Evolutionary conservation across 2,113 vertebrate genomes (phyloP).

Genomic region (Osmerus eperlanus): DNA sequence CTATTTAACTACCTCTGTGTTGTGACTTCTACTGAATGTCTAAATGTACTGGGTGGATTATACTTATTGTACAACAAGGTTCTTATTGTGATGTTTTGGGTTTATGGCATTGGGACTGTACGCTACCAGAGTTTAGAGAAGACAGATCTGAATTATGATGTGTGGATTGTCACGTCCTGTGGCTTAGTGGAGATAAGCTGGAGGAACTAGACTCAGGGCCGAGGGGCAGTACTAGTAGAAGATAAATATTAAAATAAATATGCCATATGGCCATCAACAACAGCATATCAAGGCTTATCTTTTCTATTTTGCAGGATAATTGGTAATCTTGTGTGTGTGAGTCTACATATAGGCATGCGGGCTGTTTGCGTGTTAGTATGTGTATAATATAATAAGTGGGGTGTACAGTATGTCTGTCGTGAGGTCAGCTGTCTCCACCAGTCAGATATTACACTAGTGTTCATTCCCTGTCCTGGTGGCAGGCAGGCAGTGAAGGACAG

Average conservation of each 20-base stretch:
- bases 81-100: not conserved
- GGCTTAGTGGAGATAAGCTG: conserved; percentile 51
- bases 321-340: not conserved
- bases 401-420: not conserved
- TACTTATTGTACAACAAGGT: not conserved
- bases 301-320: not conserved
- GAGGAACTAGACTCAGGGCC: conserved; percentile 34
- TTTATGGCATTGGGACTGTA: conserved; percentile 19
- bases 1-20: not conserved
- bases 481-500: not conserved
- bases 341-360: not conserved
- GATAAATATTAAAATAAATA: conserved; percentile 18
- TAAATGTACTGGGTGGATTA: too few species aligned
- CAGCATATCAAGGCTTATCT: not conserved
- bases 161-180: conserved; percentile 40
- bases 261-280: conserved; percentile 33
- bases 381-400: not conserved
- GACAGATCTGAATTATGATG: conserved; percentile 36
- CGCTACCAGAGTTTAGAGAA: conserved; percentile 12
- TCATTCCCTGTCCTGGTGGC: not conserved
- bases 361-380: not conserved
- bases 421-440: not conserved
- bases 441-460: not conserved
- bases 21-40: not conserved
- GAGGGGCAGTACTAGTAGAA: conserved; percentile 21